Evolutionary conservation across 2,888 invertebrate species (phyloP).

Genomic region (Drosophila parthenogenetica): DNA sequence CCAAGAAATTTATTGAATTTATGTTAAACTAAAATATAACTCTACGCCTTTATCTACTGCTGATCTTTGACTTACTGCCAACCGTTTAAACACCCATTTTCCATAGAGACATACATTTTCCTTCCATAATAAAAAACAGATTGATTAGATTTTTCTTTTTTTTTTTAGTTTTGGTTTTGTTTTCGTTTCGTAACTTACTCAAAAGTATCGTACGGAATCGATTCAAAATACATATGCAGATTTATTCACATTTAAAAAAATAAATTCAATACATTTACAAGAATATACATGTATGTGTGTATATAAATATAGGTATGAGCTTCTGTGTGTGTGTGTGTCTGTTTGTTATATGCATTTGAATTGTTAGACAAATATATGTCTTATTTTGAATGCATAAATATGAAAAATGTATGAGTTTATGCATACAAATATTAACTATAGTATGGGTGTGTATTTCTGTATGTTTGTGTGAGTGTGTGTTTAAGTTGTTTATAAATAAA

Average conservation of each 20-base stretch:
- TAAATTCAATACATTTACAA: constrained; percentile 66
- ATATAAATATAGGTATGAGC: constrained; percentile 45
- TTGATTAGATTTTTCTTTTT: constrained; percentile 22
- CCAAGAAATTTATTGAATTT: too few relatives aligned
- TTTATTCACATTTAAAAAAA: constrained; percentile 75
- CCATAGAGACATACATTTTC: not conserved
- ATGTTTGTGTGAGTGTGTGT: constrained; percentile 21
- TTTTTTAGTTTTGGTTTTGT: constrained; percentile 6
- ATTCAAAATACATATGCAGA: constrained; percentile 74
- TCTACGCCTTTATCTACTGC: too few relatives aligned
- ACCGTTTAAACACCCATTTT: too few relatives aligned
- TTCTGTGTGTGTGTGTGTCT: constrained; percentile 24
- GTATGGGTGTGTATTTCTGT: constrained; percentile 20
- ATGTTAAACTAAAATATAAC: too few relatives aligned
- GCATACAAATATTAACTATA: constrained; percentile 6
- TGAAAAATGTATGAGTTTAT: constrained; percentile 68
- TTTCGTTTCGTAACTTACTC: constrained; percentile 47
- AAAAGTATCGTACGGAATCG: constrained; percentile 53
- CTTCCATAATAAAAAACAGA: constrained; percentile 34
- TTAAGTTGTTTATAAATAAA: constrained; percentile 54
- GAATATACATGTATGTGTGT: constrained; percentile 54
- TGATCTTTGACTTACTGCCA: too few relatives aligned
- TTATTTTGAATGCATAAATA: constrained; percentile 77
- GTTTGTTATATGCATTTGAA: constrained; percentile 50
- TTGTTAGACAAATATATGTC: constrained; percentile 48